Evolutionary conservation across 2,113 vertebrate species (phyloP), one percentile per base, ranked within the genome.

Genomic region (Nicator chloris): DNA sequence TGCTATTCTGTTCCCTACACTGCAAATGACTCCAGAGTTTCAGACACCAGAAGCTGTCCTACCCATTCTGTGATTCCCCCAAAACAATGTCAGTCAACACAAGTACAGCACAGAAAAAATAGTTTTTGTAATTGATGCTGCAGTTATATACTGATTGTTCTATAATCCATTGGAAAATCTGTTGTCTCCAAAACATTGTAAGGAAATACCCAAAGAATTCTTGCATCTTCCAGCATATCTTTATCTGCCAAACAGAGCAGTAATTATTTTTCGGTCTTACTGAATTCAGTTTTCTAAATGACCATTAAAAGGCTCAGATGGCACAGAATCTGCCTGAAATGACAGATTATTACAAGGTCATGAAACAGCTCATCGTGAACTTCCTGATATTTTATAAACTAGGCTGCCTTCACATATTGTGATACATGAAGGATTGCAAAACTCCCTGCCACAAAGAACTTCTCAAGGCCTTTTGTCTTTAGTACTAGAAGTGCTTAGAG

Each of bases 371-470:
- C 70, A 1, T 91, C 2, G 0, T 78, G 79, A 91, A 75, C 39
- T 92, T 93, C 89, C 79, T 84, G 77, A 24, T 77, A 82, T 77
- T 86, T 95, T 95, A 95, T 88, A 93, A 97, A 97, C 80, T 69
- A 82, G 71, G 68, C 92, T 83, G 68, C 83, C 65, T 77, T 76
- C 60, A 90, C 18, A 72, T 86, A 90, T 51, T 93, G 80, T 66
- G 93, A 92, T 92, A 97, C 22, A 53, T 23, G 50, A 89, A 76
- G 2, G 45, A 94, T 94, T 98, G 94, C 97, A 96, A 95, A 97
- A 97, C 94, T 80, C 60, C 54, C 92, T 84, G 71, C 83, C 95
- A 98, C 97, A 97, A 97, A 97, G 96, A 95, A 87, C 90, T 91
- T 97, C 91, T 97, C 92, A 98, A 96, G 95, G 86, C 15, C 94